phyloP scores from a whole-genome alignment of 2,888 invertebrate species.

The Noctuana brunneofusca region DNA sequence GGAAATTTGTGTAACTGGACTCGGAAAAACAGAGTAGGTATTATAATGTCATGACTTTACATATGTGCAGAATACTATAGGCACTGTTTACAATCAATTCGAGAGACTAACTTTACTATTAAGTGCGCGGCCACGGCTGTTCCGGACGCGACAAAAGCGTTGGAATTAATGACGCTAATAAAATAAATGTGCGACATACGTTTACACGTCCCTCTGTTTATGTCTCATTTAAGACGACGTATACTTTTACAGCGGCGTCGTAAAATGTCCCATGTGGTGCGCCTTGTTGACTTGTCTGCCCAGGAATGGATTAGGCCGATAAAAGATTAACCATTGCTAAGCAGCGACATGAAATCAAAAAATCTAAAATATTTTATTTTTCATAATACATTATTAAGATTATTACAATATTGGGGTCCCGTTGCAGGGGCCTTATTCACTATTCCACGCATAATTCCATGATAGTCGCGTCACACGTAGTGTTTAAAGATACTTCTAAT shows the following conservation, averaged over 20 bases:
- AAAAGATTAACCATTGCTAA: conserved; percentile 29
- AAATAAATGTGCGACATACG: conserved; percentile 81
- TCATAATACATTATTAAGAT: no score
- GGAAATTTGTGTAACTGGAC: no score
- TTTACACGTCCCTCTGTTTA: conserved; percentile 80
- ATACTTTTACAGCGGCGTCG: conserved; percentile 74
- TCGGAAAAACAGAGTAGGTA: no score
- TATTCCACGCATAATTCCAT: no score
- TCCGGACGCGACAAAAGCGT: conserved; percentile 69
- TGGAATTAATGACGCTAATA: conserved; percentile 78
- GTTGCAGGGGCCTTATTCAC: no score
- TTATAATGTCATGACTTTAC: no score
- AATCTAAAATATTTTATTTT: no score
- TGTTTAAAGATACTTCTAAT: no score
- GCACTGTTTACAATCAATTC: background rate
- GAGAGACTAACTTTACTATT: background rate
- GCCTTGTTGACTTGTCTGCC: conserved; percentile 19
- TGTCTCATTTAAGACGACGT: conserved; percentile 81
- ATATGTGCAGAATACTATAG: background rate
- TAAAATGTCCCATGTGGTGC: conserved; percentile 75
- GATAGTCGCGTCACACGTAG: no score
- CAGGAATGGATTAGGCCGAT: conserved; percentile 52
- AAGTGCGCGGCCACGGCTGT: conserved; percentile 39
- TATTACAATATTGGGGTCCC: no score
- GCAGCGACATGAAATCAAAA: no score